phyloP scores from a whole-genome alignment of 2,797 vertebrate genomes.

The Luscinia megarhynchos region DNA sequence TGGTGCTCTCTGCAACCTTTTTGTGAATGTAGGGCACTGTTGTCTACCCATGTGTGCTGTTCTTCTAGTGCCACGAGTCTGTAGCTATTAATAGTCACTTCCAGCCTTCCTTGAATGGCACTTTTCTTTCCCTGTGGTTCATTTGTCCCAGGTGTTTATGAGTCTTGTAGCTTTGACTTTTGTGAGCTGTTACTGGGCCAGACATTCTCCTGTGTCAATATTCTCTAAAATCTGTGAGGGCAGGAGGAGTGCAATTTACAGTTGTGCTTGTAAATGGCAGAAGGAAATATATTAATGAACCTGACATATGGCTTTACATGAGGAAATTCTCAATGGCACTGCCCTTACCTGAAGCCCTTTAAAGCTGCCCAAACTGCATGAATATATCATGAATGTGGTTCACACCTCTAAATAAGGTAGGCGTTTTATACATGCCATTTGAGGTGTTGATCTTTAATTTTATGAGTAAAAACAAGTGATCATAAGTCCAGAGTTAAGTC shows the following conservation, averaged over 20 bases:
- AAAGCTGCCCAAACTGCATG: neutral
- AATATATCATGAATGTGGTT: neutral
- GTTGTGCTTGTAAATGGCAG: conserved; percentile 25
- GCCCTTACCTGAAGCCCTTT: conserved; percentile 21
- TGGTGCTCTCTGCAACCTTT: conserved; percentile 14
- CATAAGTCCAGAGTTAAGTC: neutral
- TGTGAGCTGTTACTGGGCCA: conserved; percentile 32
- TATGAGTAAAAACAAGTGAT: neutral
- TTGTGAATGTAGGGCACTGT: neutral
- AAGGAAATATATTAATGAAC: conserved; percentile 62
- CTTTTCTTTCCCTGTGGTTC: conserved; percentile 27
- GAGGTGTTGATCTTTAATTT: neutral
- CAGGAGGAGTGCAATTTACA: conserved; percentile 31
- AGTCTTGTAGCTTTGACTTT: conserved; percentile 42
- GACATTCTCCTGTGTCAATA: conserved; percentile 35
- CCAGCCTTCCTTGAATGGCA: neutral
- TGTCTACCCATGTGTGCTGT: neutral
- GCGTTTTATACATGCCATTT: conserved; percentile 1
- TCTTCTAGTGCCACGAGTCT: neutral
- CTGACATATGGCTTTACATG: neutral
- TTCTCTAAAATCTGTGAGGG: conserved; percentile 51
- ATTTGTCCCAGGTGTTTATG: conserved; percentile 56
- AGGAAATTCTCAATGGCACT: conserved; percentile 21
- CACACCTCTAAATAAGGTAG: neutral
- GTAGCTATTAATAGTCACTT: conserved; percentile 5